A percentile compares a stretch with the other conserved stretches of the same genome.
These are phyloP conservation scores for Mesorhabditis sp. DNA, from an alignment of 2,888 invertebrate species.

Conservation along the genomic window DNA sequence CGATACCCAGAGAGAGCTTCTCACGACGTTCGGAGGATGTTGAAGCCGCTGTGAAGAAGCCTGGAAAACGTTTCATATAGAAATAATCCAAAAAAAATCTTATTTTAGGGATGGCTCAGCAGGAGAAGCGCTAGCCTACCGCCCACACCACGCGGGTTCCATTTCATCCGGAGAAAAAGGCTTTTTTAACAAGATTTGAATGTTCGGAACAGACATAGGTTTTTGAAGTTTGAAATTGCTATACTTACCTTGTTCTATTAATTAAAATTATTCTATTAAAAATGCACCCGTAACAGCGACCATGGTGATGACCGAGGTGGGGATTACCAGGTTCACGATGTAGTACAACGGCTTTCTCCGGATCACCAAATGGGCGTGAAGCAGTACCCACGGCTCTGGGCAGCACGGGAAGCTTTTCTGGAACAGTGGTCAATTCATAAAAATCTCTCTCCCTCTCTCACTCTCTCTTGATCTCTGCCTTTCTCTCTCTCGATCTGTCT, in stretches of 20 bases:
- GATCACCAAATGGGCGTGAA: conserved; percentile 52
- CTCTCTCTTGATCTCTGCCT: too few species aligned
- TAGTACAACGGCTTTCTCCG: conserved; percentile 54
- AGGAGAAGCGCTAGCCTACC: too few species aligned
- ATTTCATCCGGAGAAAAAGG: too few species aligned
- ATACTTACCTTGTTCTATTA: background rate
- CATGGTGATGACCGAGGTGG: conserved; percentile 60
- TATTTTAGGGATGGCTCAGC: background rate
- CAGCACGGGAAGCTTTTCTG: conserved; percentile 55
- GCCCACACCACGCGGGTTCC: too few species aligned
- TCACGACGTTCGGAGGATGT: conserved; percentile 58
- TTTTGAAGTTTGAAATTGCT: too few species aligned
- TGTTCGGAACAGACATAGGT: too few species aligned
- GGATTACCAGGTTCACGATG: conserved; percentile 55
- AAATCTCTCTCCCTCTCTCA: too few species aligned
- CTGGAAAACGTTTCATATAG: conserved; percentile 18
- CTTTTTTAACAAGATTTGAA: too few species aligned
- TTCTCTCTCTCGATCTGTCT: too few species aligned
- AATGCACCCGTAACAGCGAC: conserved; percentile 55
- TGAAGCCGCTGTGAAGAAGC: conserved; percentile 62
- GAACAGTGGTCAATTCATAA: background rate
- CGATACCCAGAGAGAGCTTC: conserved; percentile 54
- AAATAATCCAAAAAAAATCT: background rate
- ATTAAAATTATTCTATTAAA: background rate
- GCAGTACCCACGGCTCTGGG: conserved; percentile 54